A percentile compares a stretch with the other conserved stretches of the same genome.
Conservation (phyloP, 1,140 invertebrate genomes). For the Diuraphis noxia region DNA sequence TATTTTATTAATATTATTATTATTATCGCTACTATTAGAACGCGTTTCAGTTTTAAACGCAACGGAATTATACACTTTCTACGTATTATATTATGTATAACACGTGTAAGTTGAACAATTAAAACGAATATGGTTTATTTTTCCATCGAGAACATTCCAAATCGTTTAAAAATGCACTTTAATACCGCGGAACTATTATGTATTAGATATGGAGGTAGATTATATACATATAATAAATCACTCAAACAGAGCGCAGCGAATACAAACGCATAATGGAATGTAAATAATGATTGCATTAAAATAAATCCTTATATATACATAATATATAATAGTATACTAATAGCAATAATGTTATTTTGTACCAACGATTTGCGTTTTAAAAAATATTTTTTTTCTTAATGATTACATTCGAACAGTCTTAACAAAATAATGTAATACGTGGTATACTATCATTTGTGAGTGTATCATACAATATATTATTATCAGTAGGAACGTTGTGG, state of each 20-base stretch:
- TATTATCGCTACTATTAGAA: background rate
- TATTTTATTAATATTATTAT: background rate
- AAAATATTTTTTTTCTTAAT: background rate
- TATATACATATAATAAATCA: background rate
- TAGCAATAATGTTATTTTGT: background rate
- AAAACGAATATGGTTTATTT: background rate
- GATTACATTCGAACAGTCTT: background rate
- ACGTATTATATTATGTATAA: rapidly evolving
- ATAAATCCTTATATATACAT: background rate
- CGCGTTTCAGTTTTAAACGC: background rate
- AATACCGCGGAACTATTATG: background rate
- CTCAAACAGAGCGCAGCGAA: background rate
- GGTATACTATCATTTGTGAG: background rate
- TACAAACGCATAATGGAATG: background rate
- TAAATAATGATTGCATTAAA: background rate
- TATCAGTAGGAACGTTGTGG: too few relatives aligned
- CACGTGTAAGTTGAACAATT: background rate
- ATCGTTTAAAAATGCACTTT: background rate
- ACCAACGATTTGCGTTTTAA: background rate
- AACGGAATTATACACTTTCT: background rate
- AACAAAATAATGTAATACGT: background rate
- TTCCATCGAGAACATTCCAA: background rate
- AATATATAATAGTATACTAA: too few relatives aligned
- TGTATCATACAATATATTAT: background rate
- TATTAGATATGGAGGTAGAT: background rate